Evolutionary conservation across 2,113 vertebrate genomes (phyloP), one percentile per base, ranked within the genome.

Genomic region (Ranitomeya imitator): DNA sequence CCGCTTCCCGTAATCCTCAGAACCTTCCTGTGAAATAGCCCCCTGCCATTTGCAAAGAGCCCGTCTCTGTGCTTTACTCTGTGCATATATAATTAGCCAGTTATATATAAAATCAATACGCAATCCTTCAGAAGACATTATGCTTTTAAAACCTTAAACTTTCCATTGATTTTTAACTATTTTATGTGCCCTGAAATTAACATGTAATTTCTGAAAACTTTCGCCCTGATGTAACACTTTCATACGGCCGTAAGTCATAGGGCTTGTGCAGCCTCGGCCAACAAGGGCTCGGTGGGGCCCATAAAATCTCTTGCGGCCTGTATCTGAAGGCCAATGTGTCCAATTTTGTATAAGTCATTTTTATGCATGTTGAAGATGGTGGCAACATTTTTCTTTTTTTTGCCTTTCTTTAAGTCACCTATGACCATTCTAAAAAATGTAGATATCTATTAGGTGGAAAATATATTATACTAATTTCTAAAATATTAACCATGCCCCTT

Each of bases 101-200:
- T 95, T 96, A 95, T 94, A 95, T 96, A 94, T 95, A 95, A 96
- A 96, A 96, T 96, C 95, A 95, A 95, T 96, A 95, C 90, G 91
- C 91, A 96, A 94, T 95, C 93, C 94, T 95, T 96, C 94, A 95
- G 93, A 94, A 95, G 94, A 93, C 94, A 95, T 94, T 94, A 95
- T 93, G 94, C 94, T 96, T 94, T 95, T 95, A 96, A 95, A 95
- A 95, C 90, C 92, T 89, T 95, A 95, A 96, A 95, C 92, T 95
- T 96, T 94, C 94, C 94, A 95, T 96, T 95, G 95, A 96, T 96
- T 95, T 95, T 94, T 93, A 95, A 94, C 94, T 95, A 93, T 95
- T 95, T 95, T 95, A 95, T 94, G 92, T 95, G 93, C 92, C 93
- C 95, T 92, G 93, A 94, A 93, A 96, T 95, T 96, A 96, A 95